Base-by-base conservation (phyloP, 1,140 invertebrate genomes). In the Hormaphis cornu region DNA sequence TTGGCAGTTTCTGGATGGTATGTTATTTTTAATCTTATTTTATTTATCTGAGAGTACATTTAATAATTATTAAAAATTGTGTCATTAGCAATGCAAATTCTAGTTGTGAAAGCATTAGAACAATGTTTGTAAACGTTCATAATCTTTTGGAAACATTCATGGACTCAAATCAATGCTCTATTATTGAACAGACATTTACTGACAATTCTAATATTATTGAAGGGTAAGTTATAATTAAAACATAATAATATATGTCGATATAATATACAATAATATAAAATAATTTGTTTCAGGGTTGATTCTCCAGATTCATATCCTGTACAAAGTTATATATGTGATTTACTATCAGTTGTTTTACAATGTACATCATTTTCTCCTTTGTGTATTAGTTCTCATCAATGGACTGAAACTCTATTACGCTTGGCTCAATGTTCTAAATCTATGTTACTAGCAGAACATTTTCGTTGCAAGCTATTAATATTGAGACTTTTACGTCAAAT, bases 271-370 rank as follows among this genome's bases (percentile, higher is more conserved):
- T 42, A 42, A n/a, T n/a, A 42, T n/a, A 40, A 58, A 24, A 46
- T 63, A 7, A 18, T 63, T 46, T 22, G 3, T 58, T 50, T 30
- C 14, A 66, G 61, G 28, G 10, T 48, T 26, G 33, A 48, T 22
- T 33, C 61, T 22, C 7, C n/a, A 35, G 61, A 66, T 14, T 50
- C 44, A 22, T 66, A 48, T 66, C 44, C 61, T 35, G 44, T 48
- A 22, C 61, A 66, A 50, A 66, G 28, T 66, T 66, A 66, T 50
- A 66, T 66, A 30, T 66, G 61, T 66, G 61, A 66, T 48, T 66
- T 66, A 66, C 35, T 66, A 37, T 66, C 61, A 10, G 48, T 66
- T 66, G 61, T 66, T 48, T 35, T 66, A 35, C 61, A 66, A 66
- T 66, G 61, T 10, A 48, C 61, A 33, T 66, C 61, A 50, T 66